Evolutionary conservation across 1,140 invertebrate species (phyloP), one percentile per base, ranked within the genome.

Genomic region (Alviniconcha marisindica): DNA sequence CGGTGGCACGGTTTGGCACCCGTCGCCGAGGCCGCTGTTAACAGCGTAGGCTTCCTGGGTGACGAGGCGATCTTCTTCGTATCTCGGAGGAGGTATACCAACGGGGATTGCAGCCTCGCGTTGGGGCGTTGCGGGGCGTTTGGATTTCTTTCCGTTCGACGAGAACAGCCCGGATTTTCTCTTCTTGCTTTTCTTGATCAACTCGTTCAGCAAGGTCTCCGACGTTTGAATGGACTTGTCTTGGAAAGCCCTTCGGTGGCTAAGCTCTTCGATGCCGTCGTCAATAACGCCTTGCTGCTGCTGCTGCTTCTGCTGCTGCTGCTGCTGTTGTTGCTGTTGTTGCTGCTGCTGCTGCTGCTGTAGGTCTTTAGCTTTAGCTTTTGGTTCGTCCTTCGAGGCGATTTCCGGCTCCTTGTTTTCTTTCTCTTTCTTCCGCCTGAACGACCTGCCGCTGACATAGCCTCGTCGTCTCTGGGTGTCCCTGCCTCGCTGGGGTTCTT

Each of bases 221-320:
- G 82, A 83, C 1, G 82, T 83, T 36, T 83, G 82, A 5, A 77
- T 83, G 21, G 76, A 79, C 63, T 79, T 83, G 63, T 83, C 82
- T 3, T 66, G 69, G 31, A 83, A 78, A 21, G 66, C 63, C 44
- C 48, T 18, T 21, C 60, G 36, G 15, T 40, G 21, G 0, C 48
- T 33, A 14, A 63, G 33, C 56, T 76, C 80, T 73, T 81, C 80
- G 36, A n/a, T 40, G 4, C 60, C 44, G 24, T 76, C 81, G n/a
- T 56, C 69, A 1, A 36, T 40, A n/a, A 51, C 60, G 21, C 10
- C 0, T 36, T 81, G 21, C 28, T 44, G 40, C 60, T 79, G 15
- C 28, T 79, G 15, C 36, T 44, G 66, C 40, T 44, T 10, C 56
- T 15, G 33, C 51, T 60, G 14, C 38, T 18, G 42, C 2, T 69